Evolutionary conservation across 2,113 vertebrate genomes (phyloP).

Genomic region (Phyllostomus discolor): DNA sequence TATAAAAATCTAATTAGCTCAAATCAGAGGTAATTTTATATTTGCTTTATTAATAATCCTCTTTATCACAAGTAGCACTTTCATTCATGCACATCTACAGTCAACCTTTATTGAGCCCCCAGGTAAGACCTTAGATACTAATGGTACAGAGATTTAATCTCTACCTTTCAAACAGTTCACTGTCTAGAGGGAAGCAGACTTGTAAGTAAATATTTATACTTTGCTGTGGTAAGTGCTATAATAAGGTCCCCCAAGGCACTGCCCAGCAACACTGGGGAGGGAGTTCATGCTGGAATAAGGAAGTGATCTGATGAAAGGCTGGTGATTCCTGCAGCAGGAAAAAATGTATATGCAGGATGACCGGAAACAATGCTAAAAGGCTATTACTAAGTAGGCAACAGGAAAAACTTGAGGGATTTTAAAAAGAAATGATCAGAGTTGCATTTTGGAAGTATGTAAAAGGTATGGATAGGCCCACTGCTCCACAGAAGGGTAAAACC

Average conservation of each 20-base stretch:
- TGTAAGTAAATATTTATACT: slow-evolving; percentile 5
- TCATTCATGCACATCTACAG: not conserved
- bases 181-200: not conserved
- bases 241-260: not conserved
- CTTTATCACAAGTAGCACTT: slow-evolving; percentile 17
- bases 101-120: not conserved
- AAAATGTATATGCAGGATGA: not conserved
- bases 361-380: not conserved
- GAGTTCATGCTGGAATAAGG: not conserved
- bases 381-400: not conserved
- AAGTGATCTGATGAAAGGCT: not conserved
- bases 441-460: not conserved
- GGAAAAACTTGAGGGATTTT: not conserved
- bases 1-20: not conserved
- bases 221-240: not conserved
- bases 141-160: not conserved
- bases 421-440: not conserved
- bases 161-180: not conserved
- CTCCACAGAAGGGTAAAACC: not conserved
- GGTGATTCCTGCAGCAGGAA: not conserved
- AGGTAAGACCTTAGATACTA: not conserved
- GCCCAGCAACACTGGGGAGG: not conserved
- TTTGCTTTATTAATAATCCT: slow-evolving; percentile 10
- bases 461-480: not conserved
- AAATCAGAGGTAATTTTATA: slow-evolving; percentile 18